Evolutionary conservation across 2,888 invertebrate genomes (phyloP), one percentile per base, ranked within the genome.

Genomic region (Sinodicranocentrus sp.): DNA sequence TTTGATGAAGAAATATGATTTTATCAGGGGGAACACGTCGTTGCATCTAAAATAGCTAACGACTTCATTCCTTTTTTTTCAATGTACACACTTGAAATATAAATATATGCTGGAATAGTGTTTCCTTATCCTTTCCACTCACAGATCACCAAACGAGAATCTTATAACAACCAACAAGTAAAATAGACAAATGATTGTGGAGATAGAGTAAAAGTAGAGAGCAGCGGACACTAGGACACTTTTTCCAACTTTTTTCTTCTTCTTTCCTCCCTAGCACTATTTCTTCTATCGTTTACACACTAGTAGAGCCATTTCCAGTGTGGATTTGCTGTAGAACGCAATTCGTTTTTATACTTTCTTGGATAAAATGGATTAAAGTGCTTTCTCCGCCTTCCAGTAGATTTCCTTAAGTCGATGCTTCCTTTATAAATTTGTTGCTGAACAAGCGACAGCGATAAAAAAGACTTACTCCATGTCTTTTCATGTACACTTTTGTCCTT

Each of bases 331-430:
- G 33, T 33, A 10, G n/a, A n/a, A n/a, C n/a, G n/a, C n/a, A n/a
- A n/a, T n/a, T n/a, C n/a, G n/a, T n/a, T n/a, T n/a, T n/a, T n/a
- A n/a, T n/a, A n/a, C n/a, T n/a, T 71, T 57, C 8, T 21, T n/a
- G 52, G 21, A 25, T 8, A 52, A 80, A 80, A 71, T 48, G 67
- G 65, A 80, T 80, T 80, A 80, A 80, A 80, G 65, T 80, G 72
- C 54, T 80, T 72, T 57, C 67, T 33, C 15, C 54, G 52, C 19
- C 63, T 61, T 79, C 68, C 71, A 52, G 59, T 63, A 70, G 67
- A 65, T 65, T 72, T 80, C 72, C 80, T 54, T 23, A 33, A 71
- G 61, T 79, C 15, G 67, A 33, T 33, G 39, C 39, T 71, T 54
- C 61, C 52, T 52, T 52, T 33, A 59, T 65, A 33, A 52, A 33